A percentile compares a stretch with the other conserved stretches of the same genome.
phyloP scores from a whole-genome alignment of 2,113 vertebrate species.

The Pelvicachromis taeniatus region DNA sequence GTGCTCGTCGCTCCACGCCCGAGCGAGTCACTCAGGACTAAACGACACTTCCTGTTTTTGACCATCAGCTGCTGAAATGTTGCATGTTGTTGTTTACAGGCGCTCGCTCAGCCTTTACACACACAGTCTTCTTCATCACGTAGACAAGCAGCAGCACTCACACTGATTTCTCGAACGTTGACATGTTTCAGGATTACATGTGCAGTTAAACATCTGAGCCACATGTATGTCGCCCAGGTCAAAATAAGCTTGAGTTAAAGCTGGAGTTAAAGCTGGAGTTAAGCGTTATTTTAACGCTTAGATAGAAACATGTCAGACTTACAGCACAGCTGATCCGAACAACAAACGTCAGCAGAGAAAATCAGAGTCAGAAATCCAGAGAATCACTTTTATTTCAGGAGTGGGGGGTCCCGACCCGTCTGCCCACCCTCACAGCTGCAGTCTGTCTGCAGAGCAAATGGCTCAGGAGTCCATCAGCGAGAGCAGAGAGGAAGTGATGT shows the following conservation, averaged over 20 bases:
- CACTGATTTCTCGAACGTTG: background rate
- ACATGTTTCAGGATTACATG: background rate
- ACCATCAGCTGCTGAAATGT: background rate
- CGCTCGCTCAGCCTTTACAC: background rate
- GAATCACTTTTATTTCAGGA: background rate
- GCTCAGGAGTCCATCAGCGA: slow-evolving; percentile 73
- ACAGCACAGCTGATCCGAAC: background rate
- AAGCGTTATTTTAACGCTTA: background rate
- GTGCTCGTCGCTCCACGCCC: background rate
- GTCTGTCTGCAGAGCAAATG: slow-evolving; percentile 5
- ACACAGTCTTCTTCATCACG: background rate
- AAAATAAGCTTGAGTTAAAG: background rate
- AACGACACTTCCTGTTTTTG: background rate
- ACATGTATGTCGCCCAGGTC: background rate
- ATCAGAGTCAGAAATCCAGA: background rate
- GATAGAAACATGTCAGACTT: background rate
- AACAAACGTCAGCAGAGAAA: too few species aligned
- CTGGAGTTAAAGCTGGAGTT: background rate
- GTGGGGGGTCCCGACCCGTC: background rate
- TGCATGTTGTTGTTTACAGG: background rate
- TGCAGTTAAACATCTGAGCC: background rate
- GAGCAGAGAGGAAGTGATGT: background rate
- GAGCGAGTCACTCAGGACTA: background rate
- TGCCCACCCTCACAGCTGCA: background rate
- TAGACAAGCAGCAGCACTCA: background rate